phyloP scores from a whole-genome alignment of 2,113 vertebrate species.

The Trinectes maculatus region DNA sequence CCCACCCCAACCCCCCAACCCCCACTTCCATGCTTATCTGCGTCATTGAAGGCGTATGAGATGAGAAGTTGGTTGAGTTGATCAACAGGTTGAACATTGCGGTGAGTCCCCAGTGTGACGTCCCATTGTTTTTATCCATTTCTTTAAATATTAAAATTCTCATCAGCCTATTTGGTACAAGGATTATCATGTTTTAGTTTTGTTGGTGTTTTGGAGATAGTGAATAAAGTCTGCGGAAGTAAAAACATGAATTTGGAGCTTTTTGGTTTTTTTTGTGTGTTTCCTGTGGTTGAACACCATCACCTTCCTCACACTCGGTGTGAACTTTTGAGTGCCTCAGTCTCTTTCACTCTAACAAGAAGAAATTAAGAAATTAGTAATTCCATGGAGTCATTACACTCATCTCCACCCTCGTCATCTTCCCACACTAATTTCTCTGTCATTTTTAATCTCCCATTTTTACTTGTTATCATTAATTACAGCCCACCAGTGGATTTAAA shows the following conservation, averaged over 20 bases:
- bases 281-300: too few relatives aligned
- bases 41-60: conserved; percentile 62
- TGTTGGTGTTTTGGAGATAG: too few relatives aligned
- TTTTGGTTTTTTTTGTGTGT: too few relatives aligned
- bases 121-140: neutral
- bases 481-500: conserved; percentile 4
- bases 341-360: neutral
- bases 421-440: conserved; percentile 44
- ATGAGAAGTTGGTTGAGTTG: conserved; percentile 12
- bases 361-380: conserved; percentile 10
- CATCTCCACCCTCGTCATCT: conserved; percentile 61
- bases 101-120: neutral
- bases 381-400: conserved; percentile 32
- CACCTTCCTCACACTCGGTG: neutral
- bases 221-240: too few relatives aligned
- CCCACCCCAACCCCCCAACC: too few relatives aligned
- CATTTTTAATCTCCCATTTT: conserved; percentile 15
- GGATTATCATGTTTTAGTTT: too few relatives aligned
- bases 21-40: conserved; percentile 45
- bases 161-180: too few relatives aligned
- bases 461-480: conserved; percentile 19
- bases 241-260: too few relatives aligned
- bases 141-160: too few relatives aligned
- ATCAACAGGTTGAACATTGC: conserved; percentile 9
- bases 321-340: neutral